A percentile compares a stretch with the other conserved stretches of the same genome.
These are phyloP conservation scores for Psilopsiagon aymara DNA, from an alignment of 2,113 vertebrate species.

Conservation along the genomic window DNA sequence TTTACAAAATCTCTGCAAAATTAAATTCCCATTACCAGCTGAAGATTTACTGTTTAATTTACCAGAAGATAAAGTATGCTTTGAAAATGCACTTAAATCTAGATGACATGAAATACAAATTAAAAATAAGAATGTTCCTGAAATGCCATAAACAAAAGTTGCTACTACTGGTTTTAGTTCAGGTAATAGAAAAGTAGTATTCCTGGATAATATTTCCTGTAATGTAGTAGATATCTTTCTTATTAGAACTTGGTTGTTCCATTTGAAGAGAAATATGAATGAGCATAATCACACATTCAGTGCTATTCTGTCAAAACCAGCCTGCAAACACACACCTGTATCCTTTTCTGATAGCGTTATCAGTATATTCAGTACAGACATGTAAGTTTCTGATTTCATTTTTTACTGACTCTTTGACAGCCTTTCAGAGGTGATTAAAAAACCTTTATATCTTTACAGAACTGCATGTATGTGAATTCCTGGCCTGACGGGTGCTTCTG, in stretches of 20 bases:
- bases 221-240: neutral
- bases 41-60: constrained; percentile 56
- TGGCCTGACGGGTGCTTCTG: neutral
- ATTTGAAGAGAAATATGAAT: neutral
- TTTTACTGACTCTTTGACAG: neutral
- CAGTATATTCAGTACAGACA: neutral
- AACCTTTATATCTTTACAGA: neutral
- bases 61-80: neutral
- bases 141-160: constrained; percentile 24
- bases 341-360: accelerated
- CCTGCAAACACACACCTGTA: neutral
- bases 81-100: constrained; percentile 50
- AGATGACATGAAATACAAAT: constrained; percentile 31
- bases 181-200: neutral
- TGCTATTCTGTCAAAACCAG: neutral
- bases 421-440: neutral
- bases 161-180: neutral
- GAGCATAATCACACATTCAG: neutral
- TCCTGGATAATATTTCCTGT: neutral
- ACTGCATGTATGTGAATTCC: neutral
- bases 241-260: neutral
- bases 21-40: constrained; percentile 49
- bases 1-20: constrained; percentile 52
- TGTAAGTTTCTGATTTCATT: neutral
- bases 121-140: constrained; percentile 42